phyloP scores from a whole-genome alignment of 35 echinoderm and acorn worm genomes.

The Apostichopus parvimensis region DNA sequence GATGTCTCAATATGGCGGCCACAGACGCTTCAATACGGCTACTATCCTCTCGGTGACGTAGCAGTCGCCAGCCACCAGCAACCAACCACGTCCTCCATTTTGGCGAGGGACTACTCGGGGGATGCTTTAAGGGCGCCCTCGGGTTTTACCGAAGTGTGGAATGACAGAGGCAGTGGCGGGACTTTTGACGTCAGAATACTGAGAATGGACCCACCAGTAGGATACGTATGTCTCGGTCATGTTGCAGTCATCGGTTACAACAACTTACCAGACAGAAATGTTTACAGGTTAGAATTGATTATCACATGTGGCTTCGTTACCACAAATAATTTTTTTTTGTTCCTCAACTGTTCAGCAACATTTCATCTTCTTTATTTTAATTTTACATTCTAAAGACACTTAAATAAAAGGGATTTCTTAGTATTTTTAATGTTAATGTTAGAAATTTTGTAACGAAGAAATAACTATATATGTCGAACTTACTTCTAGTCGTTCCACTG shows the following conservation, averaged over 20 bases:
- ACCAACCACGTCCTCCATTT: background rate
- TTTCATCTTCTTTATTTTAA: too few species aligned
- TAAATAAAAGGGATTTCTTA: too few species aligned
- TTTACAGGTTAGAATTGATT: background rate
- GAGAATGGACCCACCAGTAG: conserved; percentile 10
- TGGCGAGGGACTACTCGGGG: background rate
- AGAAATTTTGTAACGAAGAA: too few species aligned
- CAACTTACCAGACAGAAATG: background rate
- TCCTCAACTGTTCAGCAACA: too few species aligned
- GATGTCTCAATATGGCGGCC: conserved; percentile 1
- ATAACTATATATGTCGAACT: too few species aligned
- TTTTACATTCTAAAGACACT: too few species aligned
- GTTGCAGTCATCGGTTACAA: conserved; percentile 3
- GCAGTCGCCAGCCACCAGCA: background rate
- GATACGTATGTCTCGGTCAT: background rate
- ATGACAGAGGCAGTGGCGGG: conserved; percentile 18
- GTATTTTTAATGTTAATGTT: too few species aligned
- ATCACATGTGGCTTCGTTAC: too few species aligned
- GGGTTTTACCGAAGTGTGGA: conserved; percentile 6
- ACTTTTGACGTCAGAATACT: background rate
- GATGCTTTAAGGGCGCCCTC: background rate
- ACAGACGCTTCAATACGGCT: background rate
- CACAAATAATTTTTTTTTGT: too few species aligned
- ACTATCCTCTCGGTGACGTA: background rate
- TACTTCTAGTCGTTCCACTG: too few species aligned